Conservation (phyloP, 2,113 vertebrate genomes). For the Polypterus senegalus region DNA sequence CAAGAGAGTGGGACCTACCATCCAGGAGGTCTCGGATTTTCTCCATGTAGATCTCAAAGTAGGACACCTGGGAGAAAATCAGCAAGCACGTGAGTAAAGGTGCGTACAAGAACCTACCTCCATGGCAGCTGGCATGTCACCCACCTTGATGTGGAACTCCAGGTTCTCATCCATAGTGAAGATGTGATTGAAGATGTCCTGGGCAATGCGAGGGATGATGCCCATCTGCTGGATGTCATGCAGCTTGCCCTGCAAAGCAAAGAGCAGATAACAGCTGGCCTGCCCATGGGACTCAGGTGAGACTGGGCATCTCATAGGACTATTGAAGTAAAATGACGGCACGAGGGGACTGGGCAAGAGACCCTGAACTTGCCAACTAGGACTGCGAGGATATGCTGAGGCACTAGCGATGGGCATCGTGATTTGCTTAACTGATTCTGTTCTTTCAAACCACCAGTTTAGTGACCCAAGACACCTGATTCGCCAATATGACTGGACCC, state of each 20-base stretch:
- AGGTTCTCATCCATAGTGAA: constrained; percentile 90
- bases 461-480: too few species aligned
- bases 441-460: too few species aligned
- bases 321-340: too few species aligned
- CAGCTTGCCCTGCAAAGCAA: constrained; percentile 61
- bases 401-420: not conserved
- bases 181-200: constrained; percentile 89
- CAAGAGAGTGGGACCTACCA: constrained; percentile 46
- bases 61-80: constrained; percentile 63
- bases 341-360: too few species aligned
- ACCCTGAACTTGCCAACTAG: not conserved
- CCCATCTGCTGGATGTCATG: constrained; percentile 81
- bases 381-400: not conserved
- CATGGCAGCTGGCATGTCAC: not conserved
- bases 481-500: too few species aligned
- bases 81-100: too few species aligned
- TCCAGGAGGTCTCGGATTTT: constrained; percentile 89
- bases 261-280: not conserved
- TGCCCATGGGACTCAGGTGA: too few species aligned
- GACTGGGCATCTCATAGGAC: too few species aligned
- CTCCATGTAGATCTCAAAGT: constrained; percentile 95
- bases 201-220: constrained; percentile 82
- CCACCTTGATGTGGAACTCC: constrained; percentile 87
- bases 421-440: too few species aligned
- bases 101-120: too few species aligned